Evolutionary conservation across 2,113 vertebrate species (phyloP).

Genomic region (Parus major): DNA sequence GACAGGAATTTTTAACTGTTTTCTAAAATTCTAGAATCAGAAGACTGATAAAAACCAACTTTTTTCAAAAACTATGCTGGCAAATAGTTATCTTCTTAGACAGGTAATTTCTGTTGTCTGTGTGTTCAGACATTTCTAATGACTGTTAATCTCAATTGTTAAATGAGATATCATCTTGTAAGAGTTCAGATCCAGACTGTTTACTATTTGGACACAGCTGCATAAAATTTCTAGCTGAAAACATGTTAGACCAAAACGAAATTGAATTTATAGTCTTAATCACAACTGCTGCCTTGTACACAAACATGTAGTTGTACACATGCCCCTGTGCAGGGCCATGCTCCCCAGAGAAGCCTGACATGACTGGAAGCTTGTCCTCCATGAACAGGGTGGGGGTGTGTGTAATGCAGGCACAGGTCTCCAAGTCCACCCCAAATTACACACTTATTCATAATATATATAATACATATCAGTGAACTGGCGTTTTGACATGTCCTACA

Average conservation of each 20-base stretch:
- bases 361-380: not conserved
- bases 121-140: not conserved
- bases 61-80: not conserved
- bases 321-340: not conserved
- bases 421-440: not conserved
- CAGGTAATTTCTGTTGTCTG: not conserved
- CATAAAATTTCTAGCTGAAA: not conserved
- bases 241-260: not conserved
- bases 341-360: not conserved
- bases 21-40: not conserved
- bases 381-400: too few species aligned
- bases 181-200: not conserved
- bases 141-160: not conserved
- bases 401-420: not conserved
- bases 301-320: rapidly evolving
- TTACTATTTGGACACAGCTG: not conserved
- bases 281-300: not conserved
- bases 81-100: not conserved
- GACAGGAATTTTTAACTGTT: not conserved
- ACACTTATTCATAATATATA: not conserved
- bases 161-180: not conserved
- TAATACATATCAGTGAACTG: not conserved
- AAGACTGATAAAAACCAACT: not conserved
- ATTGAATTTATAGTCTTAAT: not conserved
- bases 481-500: not conserved